Base-by-base conservation (phyloP, 1,140 invertebrate species). In the Caenorhabditis inopinata region DNA sequence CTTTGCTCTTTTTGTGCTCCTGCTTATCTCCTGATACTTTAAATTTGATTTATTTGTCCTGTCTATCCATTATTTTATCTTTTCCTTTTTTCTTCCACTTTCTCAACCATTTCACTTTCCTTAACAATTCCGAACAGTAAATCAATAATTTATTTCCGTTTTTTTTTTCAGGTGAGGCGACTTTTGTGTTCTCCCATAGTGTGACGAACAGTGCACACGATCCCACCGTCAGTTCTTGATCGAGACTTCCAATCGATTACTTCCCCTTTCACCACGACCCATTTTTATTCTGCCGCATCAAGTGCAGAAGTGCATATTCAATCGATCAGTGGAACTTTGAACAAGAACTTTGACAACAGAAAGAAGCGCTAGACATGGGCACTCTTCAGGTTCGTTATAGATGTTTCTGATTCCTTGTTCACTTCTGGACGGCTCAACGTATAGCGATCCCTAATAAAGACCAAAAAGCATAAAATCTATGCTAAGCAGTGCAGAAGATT, bases 171-270 rank as follows among this genome's bases (percentile, higher is more conserved):
- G 47, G 42, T 45, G 74, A 48, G 74, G 47, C 74, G 42, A 47
- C 74, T 47, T 75, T 75, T 49, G 46, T 49, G 74, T 75, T 32
- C 14, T 18, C 45, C n/a, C 2, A 68, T 12, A 68, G 58, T 68
- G 58, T 68, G 58, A 68, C 58, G 58, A 68, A 68, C 32, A 68
- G 58, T 68, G 58, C 58, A 68, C 58, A 68, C 58, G 58, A 68
- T 16, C 1, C 58, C 29, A 38, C 18, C 58, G 58, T 68, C 58
- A 68, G 58, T 68, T 68, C 58, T 38, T 68, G 58, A 68, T 68
- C 58, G 58, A 68, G 58, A 21, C 58, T 42, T 68, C 21, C 32
- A 29, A 68, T 68, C 58, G 58, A 68, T 68, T 38, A 42, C 16
- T 68, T n/a, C 32, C 25, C n/a, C 5, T 14, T 32, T 32, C 14